A percentile compares a stretch with the other conserved stretches of the same genome.
phyloP scores from a whole-genome alignment of 2,888 invertebrate genomes.

The Trachelus tabidus region DNA sequence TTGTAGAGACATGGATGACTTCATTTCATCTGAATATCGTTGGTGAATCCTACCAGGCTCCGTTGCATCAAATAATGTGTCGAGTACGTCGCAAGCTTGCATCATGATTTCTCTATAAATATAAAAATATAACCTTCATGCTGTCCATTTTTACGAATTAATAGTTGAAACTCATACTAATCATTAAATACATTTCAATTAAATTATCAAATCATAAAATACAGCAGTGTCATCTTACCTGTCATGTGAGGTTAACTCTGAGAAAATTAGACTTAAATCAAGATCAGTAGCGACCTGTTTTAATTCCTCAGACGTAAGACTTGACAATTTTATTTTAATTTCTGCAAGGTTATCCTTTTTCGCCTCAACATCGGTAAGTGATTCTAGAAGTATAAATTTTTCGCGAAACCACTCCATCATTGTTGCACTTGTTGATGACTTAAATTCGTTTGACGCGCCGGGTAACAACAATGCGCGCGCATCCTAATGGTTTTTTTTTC shows the following conservation, averaged over 20 bases:
- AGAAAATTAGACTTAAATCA: slow-evolving; percentile 44
- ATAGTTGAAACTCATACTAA: neutral
- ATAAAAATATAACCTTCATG: slow-evolving; percentile 7
- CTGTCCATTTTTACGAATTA: neutral
- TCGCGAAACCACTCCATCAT: slow-evolving; percentile 48
- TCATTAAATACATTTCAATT: neutral
- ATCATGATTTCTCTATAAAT: slow-evolving; percentile 43
- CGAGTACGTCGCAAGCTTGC: slow-evolving; percentile 47
- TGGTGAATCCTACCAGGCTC: slow-evolving; percentile 48
- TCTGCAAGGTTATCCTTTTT: slow-evolving; percentile 45
- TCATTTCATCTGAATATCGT: slow-evolving; percentile 46
- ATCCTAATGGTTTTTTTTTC: neutral
- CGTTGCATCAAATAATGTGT: slow-evolving; percentile 32
- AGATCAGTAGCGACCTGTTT: slow-evolving; percentile 40
- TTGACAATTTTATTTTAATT: slow-evolving; percentile 49
- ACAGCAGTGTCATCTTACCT: slow-evolving; percentile 48
- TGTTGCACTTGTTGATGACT: slow-evolving; percentile 11
- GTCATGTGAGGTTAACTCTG: slow-evolving; percentile 52
- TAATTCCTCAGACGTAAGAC: slow-evolving; percentile 37
- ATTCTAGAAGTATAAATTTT: slow-evolving; percentile 41
- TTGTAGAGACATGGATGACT: slow-evolving; percentile 39
- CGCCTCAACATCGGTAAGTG: slow-evolving; percentile 37
- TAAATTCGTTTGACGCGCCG: slow-evolving; percentile 8
- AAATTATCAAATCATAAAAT: slow-evolving; percentile 20
- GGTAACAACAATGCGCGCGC: slow-evolving; percentile 1